phyloP scores from a whole-genome alignment of 2,113 vertebrate genomes.

The Ibidorhyncha struthersii region DNA sequence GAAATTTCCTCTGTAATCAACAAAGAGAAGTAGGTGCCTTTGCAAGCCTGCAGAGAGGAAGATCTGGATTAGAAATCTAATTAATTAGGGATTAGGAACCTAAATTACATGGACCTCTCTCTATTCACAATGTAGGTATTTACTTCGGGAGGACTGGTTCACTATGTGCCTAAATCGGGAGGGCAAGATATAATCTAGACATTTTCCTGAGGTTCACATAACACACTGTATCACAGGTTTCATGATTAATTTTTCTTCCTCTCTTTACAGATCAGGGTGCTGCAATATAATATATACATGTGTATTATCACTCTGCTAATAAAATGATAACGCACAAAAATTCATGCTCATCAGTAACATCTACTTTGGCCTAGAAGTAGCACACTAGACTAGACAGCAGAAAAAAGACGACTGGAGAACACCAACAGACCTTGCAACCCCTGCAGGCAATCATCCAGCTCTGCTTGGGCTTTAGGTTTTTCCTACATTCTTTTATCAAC shows the following conservation, averaged over 20 bases:
- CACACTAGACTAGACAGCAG: not conserved
- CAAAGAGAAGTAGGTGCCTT: conserved; percentile 12
- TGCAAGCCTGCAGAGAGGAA: conserved; percentile 15
- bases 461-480: not conserved
- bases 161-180: not conserved
- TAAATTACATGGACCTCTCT: not conserved
- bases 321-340: not conserved
- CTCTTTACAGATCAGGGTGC: not conserved
- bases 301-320: not conserved
- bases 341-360: not conserved
- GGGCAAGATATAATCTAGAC: not conserved
- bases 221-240: not conserved
- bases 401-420: not conserved
- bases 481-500: not conserved
- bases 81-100: conserved; percentile 57
- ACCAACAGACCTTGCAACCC: not conserved
- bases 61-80: conserved; percentile 49
- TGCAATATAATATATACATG: not conserved
- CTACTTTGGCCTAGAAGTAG: not conserved
- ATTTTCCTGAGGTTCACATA: not conserved
- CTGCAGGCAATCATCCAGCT: not conserved
- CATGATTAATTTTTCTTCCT: not conserved
- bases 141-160: not conserved
- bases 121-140: not conserved
- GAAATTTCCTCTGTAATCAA: conserved; percentile 51